phyloP scores from a whole-genome alignment of 2,113 vertebrate species.

The Erythrocebus patas region DNA sequence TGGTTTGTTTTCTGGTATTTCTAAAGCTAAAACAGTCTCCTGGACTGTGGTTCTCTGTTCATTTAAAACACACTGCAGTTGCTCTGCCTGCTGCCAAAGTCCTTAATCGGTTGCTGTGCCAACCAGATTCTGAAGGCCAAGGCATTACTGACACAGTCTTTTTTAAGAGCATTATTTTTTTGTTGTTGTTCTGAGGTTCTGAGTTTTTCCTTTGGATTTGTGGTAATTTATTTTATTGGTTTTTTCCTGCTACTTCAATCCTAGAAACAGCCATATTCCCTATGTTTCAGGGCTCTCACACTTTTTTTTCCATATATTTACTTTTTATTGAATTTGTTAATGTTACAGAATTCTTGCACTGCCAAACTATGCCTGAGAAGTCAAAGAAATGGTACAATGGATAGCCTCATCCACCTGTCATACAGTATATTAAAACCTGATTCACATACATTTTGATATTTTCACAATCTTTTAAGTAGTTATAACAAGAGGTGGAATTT shows the following conservation, averaged over 20 bases:
- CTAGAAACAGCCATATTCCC: background rate
- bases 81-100: constrained; percentile 44
- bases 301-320: background rate
- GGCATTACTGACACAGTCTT: background rate
- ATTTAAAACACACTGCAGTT: constrained; percentile 44
- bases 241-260: background rate
- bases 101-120: constrained; percentile 58
- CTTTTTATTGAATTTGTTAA: no score
- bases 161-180: constrained; percentile 9
- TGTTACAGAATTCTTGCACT: no score
- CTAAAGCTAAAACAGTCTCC: constrained; percentile 27
- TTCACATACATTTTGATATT: no score
- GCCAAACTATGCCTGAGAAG: no score
- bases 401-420: no score
- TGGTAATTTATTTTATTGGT: constrained; percentile 9
- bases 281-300: background rate
- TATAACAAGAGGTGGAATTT: no score
- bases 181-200: background rate
- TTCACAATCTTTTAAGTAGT: no score
- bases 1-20: constrained; percentile 38
- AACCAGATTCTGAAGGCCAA: constrained; percentile 60
- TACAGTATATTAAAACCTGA: no score
- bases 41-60: constrained; percentile 34
- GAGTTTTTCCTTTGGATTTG: constrained; percentile 15
- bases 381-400: no score